Percentiles rank a stretch among this genome's conserved stretches.
phyloP scores from a whole-genome alignment of 2,113 vertebrate genomes.

The Tor tambroides region DNA sequence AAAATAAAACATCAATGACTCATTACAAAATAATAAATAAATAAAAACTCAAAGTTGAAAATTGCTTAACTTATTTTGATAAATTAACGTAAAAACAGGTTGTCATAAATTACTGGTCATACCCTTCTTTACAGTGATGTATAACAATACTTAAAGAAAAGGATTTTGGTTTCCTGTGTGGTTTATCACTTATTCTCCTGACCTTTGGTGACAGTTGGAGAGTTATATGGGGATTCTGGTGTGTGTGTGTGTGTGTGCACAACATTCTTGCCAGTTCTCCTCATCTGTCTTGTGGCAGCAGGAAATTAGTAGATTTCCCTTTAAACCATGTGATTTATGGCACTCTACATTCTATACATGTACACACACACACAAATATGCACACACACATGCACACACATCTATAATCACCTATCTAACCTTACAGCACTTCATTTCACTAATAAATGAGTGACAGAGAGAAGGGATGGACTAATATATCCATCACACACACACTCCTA shows the following conservation, averaged over 20 bases:
- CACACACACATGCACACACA: not conserved
- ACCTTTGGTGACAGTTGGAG: not conserved
- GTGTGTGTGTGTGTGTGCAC: slow-evolving; percentile 3
- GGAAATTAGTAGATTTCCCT: slow-evolving; percentile 47
- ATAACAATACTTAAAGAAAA: not conserved
- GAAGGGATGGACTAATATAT: not conserved
- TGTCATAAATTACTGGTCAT: too few relatives aligned
- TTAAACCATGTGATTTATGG: slow-evolving; percentile 33
- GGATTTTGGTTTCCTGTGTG: not conserved
- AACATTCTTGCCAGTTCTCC: not conserved
- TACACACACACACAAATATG: not conserved
- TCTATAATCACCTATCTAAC: slow-evolving; percentile 19
- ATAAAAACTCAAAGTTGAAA: too few relatives aligned
- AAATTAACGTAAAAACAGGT: too few relatives aligned
- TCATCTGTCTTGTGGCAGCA: slow-evolving; percentile 42
- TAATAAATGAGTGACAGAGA: slow-evolving; percentile 43
- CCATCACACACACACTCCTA: not conserved
- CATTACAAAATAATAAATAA: too few relatives aligned
- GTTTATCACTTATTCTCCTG: not conserved
- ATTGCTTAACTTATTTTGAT: too few relatives aligned
- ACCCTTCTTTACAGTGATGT: too few relatives aligned
- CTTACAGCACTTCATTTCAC: slow-evolving; percentile 46
- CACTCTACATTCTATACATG: slow-evolving; percentile 18
- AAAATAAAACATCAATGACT: too few relatives aligned
- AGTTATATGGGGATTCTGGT: not conserved